Evolutionary conservation across 1,140 invertebrate species (phyloP).

Genomic region (Anthonomus grandis): DNA sequence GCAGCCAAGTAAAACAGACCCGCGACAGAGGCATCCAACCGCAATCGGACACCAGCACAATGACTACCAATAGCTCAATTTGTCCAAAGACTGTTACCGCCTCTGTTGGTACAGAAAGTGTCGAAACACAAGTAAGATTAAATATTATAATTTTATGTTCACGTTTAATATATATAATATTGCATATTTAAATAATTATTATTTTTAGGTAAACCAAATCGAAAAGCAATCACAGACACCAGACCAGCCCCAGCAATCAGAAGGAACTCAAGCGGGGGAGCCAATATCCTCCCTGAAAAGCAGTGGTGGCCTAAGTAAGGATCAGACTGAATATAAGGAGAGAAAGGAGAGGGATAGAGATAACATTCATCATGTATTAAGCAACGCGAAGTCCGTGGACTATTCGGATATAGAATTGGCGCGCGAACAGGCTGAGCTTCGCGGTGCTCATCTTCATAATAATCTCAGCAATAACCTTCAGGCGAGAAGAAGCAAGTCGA

Average conservation of each 20-base stretch:
- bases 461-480: slow-evolving; percentile 63
- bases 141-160: too few species aligned
- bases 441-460: slow-evolving; percentile 58
- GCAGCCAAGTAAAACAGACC: slow-evolving; percentile 45
- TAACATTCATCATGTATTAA: slow-evolving; percentile 60
- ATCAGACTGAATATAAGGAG: too few species aligned
- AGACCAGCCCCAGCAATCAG: slow-evolving; percentile 58
- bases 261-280: slow-evolving; percentile 77
- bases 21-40: slow-evolving; percentile 53
- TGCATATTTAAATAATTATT: too few species aligned
- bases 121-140: slow-evolving; percentile 44
- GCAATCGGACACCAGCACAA: slow-evolving; percentile 62
- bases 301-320: slow-evolving; percentile 59
- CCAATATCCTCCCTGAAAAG: slow-evolving; percentile 57
- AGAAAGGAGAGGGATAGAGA: slow-evolving; percentile 51
- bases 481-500: slow-evolving; percentile 68
- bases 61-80: slow-evolving; percentile 56
- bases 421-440: slow-evolving; percentile 56
- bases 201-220: slow-evolving; percentile 39
- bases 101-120: slow-evolving; percentile 59
- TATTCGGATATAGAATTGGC: slow-evolving; percentile 72
- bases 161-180: too few species aligned
- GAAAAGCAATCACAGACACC: slow-evolving; percentile 50
- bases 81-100: slow-evolving; percentile 58
- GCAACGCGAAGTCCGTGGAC: slow-evolving; percentile 66